Conservation (phyloP, 2,113 vertebrate species). For the Poecilia latipinna region DNA sequence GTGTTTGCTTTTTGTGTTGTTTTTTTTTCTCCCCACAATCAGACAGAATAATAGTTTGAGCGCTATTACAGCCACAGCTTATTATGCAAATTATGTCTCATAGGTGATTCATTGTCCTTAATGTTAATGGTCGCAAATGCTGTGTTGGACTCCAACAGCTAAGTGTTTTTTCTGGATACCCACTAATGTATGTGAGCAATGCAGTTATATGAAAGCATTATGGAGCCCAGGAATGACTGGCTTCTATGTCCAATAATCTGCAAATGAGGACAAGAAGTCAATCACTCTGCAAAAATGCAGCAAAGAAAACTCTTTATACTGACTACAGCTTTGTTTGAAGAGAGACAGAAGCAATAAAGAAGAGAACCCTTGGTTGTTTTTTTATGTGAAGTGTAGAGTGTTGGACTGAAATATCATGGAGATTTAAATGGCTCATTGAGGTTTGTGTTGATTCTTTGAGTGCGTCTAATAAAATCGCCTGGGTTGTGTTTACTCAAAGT, state of each 20-base stretch:
- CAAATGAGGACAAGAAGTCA: not conserved
- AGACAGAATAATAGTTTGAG: constrained; percentile 38
- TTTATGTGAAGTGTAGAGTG: not conserved
- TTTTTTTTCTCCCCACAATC: constrained; percentile 17
- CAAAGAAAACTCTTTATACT: not conserved
- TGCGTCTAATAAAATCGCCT: not conserved
- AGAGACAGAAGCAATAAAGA: not conserved
- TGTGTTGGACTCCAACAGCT: not conserved
- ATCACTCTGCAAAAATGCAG: not conserved
- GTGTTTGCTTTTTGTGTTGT: constrained; percentile 2
- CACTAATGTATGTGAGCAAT: constrained; percentile 16
- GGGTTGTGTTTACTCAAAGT: not conserved
- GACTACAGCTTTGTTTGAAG: not conserved
- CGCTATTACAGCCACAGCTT: constrained; percentile 26
- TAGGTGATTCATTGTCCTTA: constrained; percentile 55
- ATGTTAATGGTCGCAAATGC: constrained; percentile 44
- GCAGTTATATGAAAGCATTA: not conserved
- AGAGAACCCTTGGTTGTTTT: not conserved
- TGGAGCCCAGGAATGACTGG: not conserved
- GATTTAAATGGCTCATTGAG: not conserved
- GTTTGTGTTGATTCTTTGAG: not conserved
- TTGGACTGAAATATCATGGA: not conserved
- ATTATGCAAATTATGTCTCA: constrained; percentile 60
- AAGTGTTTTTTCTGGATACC: constrained; percentile 27
- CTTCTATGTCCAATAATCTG: not conserved